Evolutionary conservation across 2,113 vertebrate genomes (phyloP).

Genomic region (Pedetes capensis): DNA sequence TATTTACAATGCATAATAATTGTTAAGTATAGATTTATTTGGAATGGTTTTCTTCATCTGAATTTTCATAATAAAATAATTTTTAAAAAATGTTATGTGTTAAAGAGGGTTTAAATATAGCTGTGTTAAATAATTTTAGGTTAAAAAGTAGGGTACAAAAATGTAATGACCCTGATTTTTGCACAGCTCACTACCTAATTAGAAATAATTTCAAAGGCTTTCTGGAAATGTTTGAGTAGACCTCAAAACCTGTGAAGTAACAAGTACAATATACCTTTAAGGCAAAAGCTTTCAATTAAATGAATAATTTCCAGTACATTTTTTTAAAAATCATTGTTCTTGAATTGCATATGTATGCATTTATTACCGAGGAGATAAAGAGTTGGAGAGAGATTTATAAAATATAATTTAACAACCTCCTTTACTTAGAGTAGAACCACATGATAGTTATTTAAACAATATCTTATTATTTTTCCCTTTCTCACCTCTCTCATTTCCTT

Average conservation of each 20-base stretch:
- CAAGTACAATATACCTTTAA: not conserved
- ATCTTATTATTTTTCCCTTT: not conserved
- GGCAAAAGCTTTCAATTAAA: not conserved
- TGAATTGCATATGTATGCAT: not conserved
- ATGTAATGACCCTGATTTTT: not conserved
- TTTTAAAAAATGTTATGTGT: not conserved
- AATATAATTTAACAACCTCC: not conserved
- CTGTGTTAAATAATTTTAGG: not conserved
- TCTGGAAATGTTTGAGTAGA: not conserved
- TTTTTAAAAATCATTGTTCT: not conserved
- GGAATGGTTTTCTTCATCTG: not conserved
- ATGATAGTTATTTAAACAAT: constrained; percentile 2
- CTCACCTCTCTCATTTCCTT: not conserved
- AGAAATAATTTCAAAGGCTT: not conserved
- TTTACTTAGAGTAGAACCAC: not conserved
- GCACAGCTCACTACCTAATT: not conserved
- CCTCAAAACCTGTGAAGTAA: not conserved
- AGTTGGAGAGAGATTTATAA: not conserved
- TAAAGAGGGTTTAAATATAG: not conserved
- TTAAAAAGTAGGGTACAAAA: not conserved
- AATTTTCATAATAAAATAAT: not conserved
- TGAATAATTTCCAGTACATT: not conserved
- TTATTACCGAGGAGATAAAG: not conserved
- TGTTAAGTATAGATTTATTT: not conserved
- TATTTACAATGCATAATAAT: not conserved